Evolutionary conservation across 2,888 invertebrate species (phyloP).

Genomic region (Oscheius sp.): DNA sequence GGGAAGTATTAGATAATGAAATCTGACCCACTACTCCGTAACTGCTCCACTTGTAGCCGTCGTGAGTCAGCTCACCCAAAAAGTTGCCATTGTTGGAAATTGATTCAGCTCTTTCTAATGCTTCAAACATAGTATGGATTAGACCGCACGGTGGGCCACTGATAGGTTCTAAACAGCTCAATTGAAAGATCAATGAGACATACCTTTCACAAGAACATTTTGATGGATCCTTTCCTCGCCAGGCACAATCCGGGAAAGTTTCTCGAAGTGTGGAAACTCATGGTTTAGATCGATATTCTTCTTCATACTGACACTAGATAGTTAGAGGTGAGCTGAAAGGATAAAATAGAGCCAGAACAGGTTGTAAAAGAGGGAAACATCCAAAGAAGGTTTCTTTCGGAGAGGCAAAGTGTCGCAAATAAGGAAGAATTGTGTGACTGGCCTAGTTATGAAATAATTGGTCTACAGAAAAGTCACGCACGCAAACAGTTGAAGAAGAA

Average conservation of each 20-base stretch:
- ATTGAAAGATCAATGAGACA: conserved; percentile 8
- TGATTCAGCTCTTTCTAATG: conserved; percentile 34
- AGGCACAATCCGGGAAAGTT: conserved; percentile 50
- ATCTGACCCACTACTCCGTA: conserved; percentile 29
- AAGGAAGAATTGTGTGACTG: neutral
- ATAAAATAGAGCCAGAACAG: no score
- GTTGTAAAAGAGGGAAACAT: neutral
- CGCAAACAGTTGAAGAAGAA: neutral
- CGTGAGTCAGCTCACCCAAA: conserved; percentile 39
- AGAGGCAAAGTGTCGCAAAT: conserved; percentile 7
- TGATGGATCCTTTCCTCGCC: conserved; percentile 59
- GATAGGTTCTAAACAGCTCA: conserved; percentile 40
- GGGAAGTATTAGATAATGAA: neutral
- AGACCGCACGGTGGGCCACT: conserved; percentile 48
- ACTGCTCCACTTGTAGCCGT: conserved; percentile 37
- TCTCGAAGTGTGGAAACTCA: conserved; percentile 37
- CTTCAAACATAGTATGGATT: conserved; percentile 51
- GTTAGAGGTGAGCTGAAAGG: neutral
- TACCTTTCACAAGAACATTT: conserved; percentile 51
- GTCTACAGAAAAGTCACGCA: neutral
- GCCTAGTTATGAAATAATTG: conserved; percentile 20
- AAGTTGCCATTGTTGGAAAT: conserved; percentile 38
- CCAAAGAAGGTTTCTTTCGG: neutral
- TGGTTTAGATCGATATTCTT: conserved; percentile 30
- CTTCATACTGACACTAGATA: neutral